These are phyloP conservation scores for Dorcus parallelipipedus DNA, from an alignment of 2,888 invertebrate genomes.

Conservation along the genomic window DNA sequence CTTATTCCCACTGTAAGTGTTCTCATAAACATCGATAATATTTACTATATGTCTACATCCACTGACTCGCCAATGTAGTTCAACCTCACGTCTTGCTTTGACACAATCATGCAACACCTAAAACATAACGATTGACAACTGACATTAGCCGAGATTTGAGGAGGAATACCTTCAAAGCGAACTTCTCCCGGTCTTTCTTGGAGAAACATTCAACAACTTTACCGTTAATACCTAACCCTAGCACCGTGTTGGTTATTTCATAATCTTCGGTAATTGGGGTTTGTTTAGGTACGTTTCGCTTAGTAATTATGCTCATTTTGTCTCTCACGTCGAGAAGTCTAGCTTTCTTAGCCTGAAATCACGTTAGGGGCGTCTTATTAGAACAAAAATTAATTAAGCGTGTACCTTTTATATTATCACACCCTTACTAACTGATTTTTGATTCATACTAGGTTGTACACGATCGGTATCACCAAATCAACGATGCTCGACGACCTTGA, in stretches of 20 bases:
- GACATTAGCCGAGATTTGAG: neutral
- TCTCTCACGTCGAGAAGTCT: neutral
- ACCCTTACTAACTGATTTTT: too few relatives aligned
- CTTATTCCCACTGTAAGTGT: conserved; percentile 85
- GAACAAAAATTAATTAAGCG: too few relatives aligned
- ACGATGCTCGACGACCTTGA: too few relatives aligned
- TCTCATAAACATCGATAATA: conserved; percentile 92
- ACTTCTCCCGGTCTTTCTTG: conserved; percentile 70
- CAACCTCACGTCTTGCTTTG: conserved; percentile 92
- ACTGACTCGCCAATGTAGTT: conserved; percentile 91
- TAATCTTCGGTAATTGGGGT: conserved; percentile 86
- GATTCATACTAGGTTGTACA: too few relatives aligned
- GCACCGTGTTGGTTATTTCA: conserved; percentile 85
- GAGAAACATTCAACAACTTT: conserved; percentile 95
- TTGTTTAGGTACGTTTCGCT: conserved; percentile 62
- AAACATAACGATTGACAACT: conserved; percentile 20
- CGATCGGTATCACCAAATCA: too few relatives aligned
- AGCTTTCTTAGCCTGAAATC: too few relatives aligned
- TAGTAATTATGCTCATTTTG: conserved; percentile 27
- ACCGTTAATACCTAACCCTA: conserved; percentile 97
- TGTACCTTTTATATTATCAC: too few relatives aligned
- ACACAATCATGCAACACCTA: conserved; percentile 86
- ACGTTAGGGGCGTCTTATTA: too few relatives aligned
- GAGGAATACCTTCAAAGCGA: conserved; percentile 79
- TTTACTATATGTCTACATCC: conserved; percentile 91